These are phyloP conservation scores for Poeciliopsis prolifica DNA, from an alignment of 2,113 vertebrate species.

Conservation along the genomic window DNA sequence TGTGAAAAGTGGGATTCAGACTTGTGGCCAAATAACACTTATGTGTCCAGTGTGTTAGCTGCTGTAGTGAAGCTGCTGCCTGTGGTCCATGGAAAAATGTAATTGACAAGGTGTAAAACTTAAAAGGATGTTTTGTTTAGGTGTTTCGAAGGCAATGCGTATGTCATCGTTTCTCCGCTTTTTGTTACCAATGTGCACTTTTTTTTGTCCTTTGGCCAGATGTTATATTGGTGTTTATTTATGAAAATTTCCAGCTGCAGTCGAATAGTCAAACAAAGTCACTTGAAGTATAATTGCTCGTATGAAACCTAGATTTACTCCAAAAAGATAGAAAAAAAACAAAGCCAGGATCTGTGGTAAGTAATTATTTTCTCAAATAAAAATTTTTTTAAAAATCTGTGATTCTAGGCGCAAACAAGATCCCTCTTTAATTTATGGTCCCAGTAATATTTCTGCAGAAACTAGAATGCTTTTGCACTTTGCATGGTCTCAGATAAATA, in stretches of 20 bases:
- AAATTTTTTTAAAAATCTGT: slow-evolving; percentile 9
- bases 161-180: slow-evolving; percentile 36
- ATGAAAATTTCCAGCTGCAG: not conserved
- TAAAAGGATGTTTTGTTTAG: slow-evolving; percentile 18
- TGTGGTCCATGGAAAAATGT: not conserved
- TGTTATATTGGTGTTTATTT: not conserved
- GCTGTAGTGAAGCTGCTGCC: slow-evolving; percentile 14
- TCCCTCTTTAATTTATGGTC: not conserved
- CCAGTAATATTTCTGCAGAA: slow-evolving; percentile 18
- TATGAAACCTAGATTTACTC: slow-evolving; percentile 5
- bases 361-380: not conserved
- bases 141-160: slow-evolving; percentile 11
- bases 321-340: slow-evolving; percentile 4
- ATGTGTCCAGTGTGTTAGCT: slow-evolving; percentile 16
- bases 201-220: not conserved
- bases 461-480: slow-evolving; percentile 12
- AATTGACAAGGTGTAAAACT: not conserved
- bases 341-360: not conserved
- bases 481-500: slow-evolving; percentile 40
- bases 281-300: not conserved
- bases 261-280: not conserved
- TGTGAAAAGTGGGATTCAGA: slow-evolving; percentile 34
- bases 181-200: slow-evolving; percentile 28
- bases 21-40: slow-evolving; percentile 60
- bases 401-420: slow-evolving; percentile 11